Conservation (phyloP, 2,113 vertebrate species). For the Bombycilla garrulus region DNA sequence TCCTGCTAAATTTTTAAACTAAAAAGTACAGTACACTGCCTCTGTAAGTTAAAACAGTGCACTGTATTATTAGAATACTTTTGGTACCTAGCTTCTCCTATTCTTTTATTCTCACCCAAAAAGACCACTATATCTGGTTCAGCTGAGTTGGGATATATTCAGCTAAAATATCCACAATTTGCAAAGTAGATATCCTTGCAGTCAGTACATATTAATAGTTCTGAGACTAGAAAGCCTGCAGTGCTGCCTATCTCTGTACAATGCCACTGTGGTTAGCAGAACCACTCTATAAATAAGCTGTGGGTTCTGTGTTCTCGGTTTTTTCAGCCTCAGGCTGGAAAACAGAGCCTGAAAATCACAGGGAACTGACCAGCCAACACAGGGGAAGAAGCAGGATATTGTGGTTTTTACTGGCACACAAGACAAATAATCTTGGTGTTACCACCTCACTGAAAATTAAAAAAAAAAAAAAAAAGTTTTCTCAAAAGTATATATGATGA, state of each 20-base stretch:
- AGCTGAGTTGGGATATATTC: background rate
- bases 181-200: background rate
- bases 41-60: background rate
- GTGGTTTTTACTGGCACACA: background rate
- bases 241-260: background rate
- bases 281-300: slow-evolving; percentile 9
- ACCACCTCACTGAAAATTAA: background rate
- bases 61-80: background rate
- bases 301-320: background rate
- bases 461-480: too few species aligned
- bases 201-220: background rate
- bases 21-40: background rate
- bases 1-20: background rate
- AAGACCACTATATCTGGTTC: background rate
- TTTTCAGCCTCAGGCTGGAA: background rate
- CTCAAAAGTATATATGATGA: background rate
- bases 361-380: background rate
- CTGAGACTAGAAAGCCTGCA: background rate
- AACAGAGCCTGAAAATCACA: slow-evolving; percentile 24
- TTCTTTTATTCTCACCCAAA: background rate
- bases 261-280: background rate
- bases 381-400: background rate
- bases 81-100: background rate
- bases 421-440: background rate
- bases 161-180: background rate